Evolutionary conservation across 2,888 invertebrate genomes (phyloP).

Genomic region (Heliconius erato): DNA sequence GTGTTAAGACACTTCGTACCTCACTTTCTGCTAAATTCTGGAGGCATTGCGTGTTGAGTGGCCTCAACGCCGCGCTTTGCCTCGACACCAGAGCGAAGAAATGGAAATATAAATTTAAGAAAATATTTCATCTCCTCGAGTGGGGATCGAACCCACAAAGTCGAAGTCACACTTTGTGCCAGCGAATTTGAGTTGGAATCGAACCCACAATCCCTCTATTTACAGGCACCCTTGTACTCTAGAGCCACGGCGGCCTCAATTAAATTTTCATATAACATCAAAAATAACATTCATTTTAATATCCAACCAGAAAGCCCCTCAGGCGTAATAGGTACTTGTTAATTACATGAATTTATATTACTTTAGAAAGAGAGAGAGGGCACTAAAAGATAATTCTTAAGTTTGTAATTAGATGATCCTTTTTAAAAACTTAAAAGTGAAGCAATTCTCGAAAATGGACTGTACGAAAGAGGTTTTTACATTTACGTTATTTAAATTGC

Average conservation of each 20-base stretch:
- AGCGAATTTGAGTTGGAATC: no score
- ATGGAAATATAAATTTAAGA: no score
- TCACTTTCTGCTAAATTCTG: no score
- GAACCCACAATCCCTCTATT: no score
- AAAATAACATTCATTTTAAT: slow-evolving; percentile 19
- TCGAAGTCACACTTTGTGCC: no score
- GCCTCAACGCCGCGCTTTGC: no score
- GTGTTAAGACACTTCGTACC: no score
- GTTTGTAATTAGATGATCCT: slow-evolving; percentile 33
- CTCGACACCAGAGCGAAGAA: no score
- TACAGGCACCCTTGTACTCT: neutral
- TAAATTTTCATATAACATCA: slow-evolving; percentile 1
- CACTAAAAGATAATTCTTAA: slow-evolving; percentile 15
- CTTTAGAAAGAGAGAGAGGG: neutral
- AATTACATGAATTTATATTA: slow-evolving; percentile 26
- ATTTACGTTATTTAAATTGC: slow-evolving; percentile 48
- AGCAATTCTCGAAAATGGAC: slow-evolving; percentile 44
- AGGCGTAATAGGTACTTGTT: slow-evolving; percentile 1
- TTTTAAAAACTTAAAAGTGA: slow-evolving; percentile 38
- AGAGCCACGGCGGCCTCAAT: neutral
- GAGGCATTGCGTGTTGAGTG: no score
- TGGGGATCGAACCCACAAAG: no score
- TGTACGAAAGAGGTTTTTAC: slow-evolving; percentile 41
- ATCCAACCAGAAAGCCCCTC: slow-evolving; percentile 12
- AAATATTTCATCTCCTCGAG: no score